Conservation (phyloP, 2,797 vertebrate genomes). For the Phrynocephalus guinanensis region DNA sequence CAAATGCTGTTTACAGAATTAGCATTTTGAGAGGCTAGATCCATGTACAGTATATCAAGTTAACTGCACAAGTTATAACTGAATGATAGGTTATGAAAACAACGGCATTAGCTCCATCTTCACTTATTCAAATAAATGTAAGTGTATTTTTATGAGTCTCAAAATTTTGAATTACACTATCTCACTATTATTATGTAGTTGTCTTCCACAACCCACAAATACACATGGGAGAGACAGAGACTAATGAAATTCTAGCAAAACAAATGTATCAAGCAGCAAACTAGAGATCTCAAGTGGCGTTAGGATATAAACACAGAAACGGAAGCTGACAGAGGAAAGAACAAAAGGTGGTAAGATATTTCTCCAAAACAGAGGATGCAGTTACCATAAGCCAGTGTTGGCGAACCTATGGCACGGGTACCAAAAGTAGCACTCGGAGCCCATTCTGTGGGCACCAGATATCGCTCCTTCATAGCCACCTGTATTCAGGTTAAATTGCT, state of each 20-base stretch:
- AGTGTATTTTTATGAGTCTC: background rate
- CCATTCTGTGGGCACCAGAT: too few species aligned
- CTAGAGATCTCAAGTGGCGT: background rate
- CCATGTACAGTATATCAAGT: background rate
- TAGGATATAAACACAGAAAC: constrained; percentile 1
- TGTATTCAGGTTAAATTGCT: too few species aligned
- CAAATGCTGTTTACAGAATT: background rate
- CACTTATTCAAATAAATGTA: background rate
- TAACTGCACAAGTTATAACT: background rate
- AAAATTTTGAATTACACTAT: background rate
- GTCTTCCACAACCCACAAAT: background rate
- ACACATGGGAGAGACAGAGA: background rate
- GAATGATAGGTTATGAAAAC: background rate
- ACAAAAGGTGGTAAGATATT: background rate
- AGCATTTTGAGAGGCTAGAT: background rate
- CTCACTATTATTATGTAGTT: background rate
- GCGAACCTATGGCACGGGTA: too few species aligned
- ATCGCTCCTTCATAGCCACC: too few species aligned
- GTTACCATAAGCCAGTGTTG: too few species aligned
- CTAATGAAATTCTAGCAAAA: background rate
- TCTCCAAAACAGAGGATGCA: background rate
- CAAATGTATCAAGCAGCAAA: background rate
- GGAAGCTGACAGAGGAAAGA: background rate
- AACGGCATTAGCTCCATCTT: background rate
- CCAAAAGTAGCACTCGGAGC: too few species aligned